Base-by-base conservation (phyloP, 2,113 vertebrate genomes). In the Platichthys flesus region DNA sequence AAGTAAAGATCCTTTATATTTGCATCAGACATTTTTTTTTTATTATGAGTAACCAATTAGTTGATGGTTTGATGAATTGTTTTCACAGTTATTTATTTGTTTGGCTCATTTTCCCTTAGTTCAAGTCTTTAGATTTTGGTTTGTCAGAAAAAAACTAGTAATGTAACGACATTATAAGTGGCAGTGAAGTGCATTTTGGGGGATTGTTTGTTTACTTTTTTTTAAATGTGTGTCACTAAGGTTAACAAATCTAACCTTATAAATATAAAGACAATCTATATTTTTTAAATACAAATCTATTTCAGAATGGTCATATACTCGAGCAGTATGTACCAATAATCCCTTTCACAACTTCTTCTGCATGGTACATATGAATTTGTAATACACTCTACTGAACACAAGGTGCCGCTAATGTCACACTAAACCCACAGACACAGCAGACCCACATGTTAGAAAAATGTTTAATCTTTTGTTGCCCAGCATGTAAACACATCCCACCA, bases 401-500 rank as follows among this genome's bases (percentile, higher is more conserved):
- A 0, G 87, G 40, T 84, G 91, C 81, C 84, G 24, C 71, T 85
- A 23, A 76, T 66, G 18, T 63, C 18, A 2, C 8, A 26, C 23
- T 54, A 23, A 61, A 66, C 10, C 35, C 49, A 79, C 55, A 83
- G 51, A 77, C 35, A 60, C 18, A 63, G 51, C 26, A 85, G 31
- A 49, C 67, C 66, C 74, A 74, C 76, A 2, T 82, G 78, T 88
- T 81, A 86, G 73, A 91, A 90, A 90, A 89, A 74, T 42, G 76
- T 93, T 91, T 89, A 91, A 91, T 92, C 68, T 63, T 84, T 85
- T 86, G 74, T 81, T 90, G 81, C 78, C 76, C 81, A 80, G 76
- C 83, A 87, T 85, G 81, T 88, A 86, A 86, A 91, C 88, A 76
- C 75, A 77, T 78, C 23, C 83, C 68, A 86, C 75, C 85, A 83